phyloP scores from a whole-genome alignment of 2,113 vertebrate genomes.

The Podilymbus podiceps region DNA sequence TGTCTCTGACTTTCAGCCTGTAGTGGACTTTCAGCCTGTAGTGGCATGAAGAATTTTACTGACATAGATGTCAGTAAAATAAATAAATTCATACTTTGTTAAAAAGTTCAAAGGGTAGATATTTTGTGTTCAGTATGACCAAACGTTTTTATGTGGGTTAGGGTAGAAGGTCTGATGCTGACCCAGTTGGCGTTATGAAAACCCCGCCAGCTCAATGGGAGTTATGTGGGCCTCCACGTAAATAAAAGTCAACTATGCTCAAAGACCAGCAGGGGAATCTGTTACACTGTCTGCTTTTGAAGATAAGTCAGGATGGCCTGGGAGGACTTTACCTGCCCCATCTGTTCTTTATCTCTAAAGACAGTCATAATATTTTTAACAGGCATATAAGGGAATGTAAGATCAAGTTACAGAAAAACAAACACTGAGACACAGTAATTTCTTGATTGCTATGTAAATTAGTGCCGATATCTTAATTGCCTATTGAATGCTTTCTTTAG shows the following conservation, averaged over 20 bases:
- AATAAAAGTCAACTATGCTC: background rate
- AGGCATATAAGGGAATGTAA: background rate
- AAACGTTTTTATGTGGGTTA: background rate
- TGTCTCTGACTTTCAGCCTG: background rate
- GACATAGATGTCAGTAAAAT: background rate
- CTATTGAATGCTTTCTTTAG: background rate
- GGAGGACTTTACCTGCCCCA: background rate
- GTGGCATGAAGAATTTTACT: background rate
- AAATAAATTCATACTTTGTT: background rate
- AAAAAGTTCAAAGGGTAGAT: background rate
- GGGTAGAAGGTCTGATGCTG: background rate
- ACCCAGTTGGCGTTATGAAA: background rate
- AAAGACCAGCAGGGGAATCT: background rate
- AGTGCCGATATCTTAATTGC: background rate
- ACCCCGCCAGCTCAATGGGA: background rate
- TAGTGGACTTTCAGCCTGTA: background rate
- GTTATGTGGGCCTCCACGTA: background rate
- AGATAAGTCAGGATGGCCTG: background rate
- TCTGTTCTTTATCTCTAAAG: background rate
- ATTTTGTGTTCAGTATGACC: background rate
- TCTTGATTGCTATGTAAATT: background rate
- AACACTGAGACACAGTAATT: background rate
- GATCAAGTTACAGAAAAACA: background rate
- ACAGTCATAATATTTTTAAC: background rate
- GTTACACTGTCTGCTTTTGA: background rate